Evolutionary conservation across 2,888 invertebrate species (phyloP), one percentile per base, ranked within the genome.

Genomic region (Heliconius ethilla): DNA sequence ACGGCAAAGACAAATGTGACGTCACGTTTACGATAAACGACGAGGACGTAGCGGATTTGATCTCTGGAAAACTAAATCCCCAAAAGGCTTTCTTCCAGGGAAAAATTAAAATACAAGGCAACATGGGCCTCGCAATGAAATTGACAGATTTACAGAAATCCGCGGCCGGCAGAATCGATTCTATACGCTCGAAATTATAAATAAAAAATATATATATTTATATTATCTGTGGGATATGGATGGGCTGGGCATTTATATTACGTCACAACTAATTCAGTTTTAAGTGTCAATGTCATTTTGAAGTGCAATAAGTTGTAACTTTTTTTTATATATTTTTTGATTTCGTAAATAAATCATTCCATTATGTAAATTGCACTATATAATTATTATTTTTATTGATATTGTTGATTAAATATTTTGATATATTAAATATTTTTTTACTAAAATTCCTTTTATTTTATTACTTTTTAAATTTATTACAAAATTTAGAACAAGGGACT

Each of bases 81-180:
- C 99, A 99, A 89, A 98, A 98, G 90, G 99, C 99, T 3, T 98
- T 98, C 91, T 98, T 98, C 95, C 98, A 99, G 91, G 99, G 99
- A 25, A 99, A 99, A 92, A 96, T 98, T 78, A 99, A 99, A 93
- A 97, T 99, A 79, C 97, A 98, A 89, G 99, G 99, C 55, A 99
- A 99, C 89, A 98, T 99, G 97, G 99, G 98, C 0, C 93, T 99
- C 67, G 99, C 99, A 3, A 97, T 99, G 97, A 99, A 99, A 89
- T 93, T 99, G 78, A 96, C 97, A 29, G 97, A 98, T 82, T 90
- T 99, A 81, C 98, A 98, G 86, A 95, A 96, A 79, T 95, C 96
- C 10, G 97, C 97, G 0, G 95, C 96, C 6, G 95, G 95, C 65
- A 96, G 97, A 86, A 97, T 98, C 85, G 97, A 97, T 59, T 92